Percentiles rank a stretch among this genome's conserved stretches.
phyloP scores from a whole-genome alignment of 2,113 vertebrate genomes.

The Erinaceus europaeus region DNA sequence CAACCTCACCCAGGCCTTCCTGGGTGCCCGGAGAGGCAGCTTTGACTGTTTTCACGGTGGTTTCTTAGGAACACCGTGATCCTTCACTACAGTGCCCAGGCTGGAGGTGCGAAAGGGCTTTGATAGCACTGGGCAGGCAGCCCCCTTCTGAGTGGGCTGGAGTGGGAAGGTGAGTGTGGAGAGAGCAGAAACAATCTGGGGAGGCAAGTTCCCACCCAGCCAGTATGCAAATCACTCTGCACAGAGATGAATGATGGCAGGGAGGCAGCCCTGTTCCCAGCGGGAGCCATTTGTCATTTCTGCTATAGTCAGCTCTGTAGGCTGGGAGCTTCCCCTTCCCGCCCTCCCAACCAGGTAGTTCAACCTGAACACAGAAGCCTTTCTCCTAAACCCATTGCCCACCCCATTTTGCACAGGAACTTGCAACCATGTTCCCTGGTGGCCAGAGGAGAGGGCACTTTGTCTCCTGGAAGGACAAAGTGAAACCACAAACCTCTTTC shows the following conservation, averaged over 20 bases:
- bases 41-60: background rate
- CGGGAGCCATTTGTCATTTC: conserved; percentile 62
- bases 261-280: conserved; percentile 48
- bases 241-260: background rate
- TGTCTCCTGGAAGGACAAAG: background rate
- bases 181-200: background rate
- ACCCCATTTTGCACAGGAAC: too few relatives aligned
- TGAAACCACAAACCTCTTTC: background rate
- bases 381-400: too few relatives aligned
- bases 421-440: too few relatives aligned
- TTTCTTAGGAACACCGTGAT: background rate
- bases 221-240: conserved; percentile 41
- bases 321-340: background rate
- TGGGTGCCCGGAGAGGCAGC: background rate
- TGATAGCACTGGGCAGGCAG: background rate
- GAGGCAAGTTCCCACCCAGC: background rate
- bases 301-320: background rate
- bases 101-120: background rate
- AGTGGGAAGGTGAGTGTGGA: background rate
- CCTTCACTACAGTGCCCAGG: background rate
- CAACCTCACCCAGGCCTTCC: too few relatives aligned
- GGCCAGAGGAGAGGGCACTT: background rate
- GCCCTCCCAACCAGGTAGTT: background rate
- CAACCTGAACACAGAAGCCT: too few relatives aligned
- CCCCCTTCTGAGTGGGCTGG: background rate